phyloP scores from a whole-genome alignment of 2,113 vertebrate species.

The Noturus placidus region DNA sequence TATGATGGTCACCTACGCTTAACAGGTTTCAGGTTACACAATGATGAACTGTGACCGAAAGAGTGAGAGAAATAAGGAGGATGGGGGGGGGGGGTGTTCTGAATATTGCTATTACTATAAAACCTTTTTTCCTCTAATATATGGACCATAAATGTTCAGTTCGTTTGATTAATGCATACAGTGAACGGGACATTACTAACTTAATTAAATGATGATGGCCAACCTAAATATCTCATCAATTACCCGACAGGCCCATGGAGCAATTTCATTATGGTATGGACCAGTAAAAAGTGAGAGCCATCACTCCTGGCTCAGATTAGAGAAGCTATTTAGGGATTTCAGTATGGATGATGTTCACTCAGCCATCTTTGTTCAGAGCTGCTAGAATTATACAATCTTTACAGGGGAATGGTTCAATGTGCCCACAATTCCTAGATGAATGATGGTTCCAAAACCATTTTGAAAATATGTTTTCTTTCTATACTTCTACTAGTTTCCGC shows the following conservation, averaged over 20 bases:
- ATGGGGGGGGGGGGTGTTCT: neutral
- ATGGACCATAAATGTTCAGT: constrained; percentile 44
- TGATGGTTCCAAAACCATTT: too few species aligned
- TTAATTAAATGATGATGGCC: constrained; percentile 49
- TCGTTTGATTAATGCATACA: constrained; percentile 50
- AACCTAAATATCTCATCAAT: constrained; percentile 54
- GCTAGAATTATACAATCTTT: neutral
- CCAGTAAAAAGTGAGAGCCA: constrained; percentile 21
- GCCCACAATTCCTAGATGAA: neutral
- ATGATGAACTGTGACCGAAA: constrained; percentile 32
- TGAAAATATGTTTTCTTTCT: neutral
- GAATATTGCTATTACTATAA: constrained; percentile 36
- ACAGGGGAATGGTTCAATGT: neutral
- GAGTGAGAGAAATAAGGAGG: neutral
- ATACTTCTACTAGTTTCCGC: too few species aligned
- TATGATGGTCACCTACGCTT: constrained; percentile 39
- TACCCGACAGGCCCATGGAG: constrained; percentile 38
- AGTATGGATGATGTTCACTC: constrained; percentile 11
- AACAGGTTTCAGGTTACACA: constrained; percentile 38
- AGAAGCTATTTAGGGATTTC: constrained; percentile 21
- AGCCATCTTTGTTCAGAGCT: constrained; percentile 14
- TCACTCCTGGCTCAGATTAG: constrained; percentile 22
- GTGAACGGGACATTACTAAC: constrained; percentile 49
- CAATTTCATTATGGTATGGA: constrained; percentile 42
- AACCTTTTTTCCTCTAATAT: constrained; percentile 40